These are phyloP conservation scores for Phrynosoma blainvillii DNA, from an alignment of 2,113 vertebrate species.

Conservation along the genomic window DNA sequence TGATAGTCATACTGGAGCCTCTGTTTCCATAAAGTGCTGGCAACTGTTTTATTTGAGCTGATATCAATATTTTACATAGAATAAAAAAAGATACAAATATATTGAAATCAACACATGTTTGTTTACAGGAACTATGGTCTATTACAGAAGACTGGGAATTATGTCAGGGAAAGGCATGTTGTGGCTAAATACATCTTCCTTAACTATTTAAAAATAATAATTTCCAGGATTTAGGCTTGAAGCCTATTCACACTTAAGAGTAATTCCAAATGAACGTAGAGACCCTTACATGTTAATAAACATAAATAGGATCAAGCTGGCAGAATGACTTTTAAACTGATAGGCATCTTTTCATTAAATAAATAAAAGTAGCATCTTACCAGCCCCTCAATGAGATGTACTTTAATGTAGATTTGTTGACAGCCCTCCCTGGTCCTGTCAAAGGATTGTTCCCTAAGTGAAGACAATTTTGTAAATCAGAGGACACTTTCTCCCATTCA, in stretches of 20 bases:
- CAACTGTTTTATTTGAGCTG: background rate
- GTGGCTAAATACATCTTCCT: constrained; percentile 1
- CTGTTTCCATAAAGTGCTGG: background rate
- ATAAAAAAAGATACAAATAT: background rate
- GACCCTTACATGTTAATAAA: background rate
- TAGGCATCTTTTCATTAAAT: background rate
- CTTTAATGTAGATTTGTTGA: background rate
- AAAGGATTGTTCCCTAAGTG: background rate
- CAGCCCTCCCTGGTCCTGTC: background rate
- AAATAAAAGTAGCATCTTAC: background rate
- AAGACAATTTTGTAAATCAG: background rate
- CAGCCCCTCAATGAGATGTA: no score
- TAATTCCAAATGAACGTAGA: background rate
- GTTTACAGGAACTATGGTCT: background rate
- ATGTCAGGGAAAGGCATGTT: background rate
- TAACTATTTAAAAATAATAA: background rate
- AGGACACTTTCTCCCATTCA: background rate
- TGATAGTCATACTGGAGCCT: background rate
- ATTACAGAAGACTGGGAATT: background rate
- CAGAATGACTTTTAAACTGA: background rate
- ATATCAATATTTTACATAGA: background rate
- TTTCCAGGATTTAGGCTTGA: constrained; percentile 16
- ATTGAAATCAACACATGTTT: background rate
- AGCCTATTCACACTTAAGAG: background rate
- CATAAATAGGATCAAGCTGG: background rate